Conservation (phyloP, 2,797 vertebrate species). For the Caiman crocodilus region DNA sequence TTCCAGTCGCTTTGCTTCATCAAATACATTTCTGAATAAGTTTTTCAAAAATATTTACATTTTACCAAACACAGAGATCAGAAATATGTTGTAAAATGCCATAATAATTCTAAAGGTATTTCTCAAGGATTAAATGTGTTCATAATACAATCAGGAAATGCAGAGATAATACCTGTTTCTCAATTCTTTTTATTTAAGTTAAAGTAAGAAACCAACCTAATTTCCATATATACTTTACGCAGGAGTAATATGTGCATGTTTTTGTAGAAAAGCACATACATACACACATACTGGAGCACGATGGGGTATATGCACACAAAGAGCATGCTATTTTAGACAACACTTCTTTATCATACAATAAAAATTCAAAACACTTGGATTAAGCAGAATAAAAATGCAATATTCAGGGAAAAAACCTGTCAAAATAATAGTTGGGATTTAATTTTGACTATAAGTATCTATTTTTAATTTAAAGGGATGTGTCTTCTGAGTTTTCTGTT, state of each 20-base stretch:
- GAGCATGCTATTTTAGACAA: conserved; percentile 3
- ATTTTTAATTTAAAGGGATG: conserved; percentile 20
- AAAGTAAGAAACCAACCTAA: neutral
- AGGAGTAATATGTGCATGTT: neutral
- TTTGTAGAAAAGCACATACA: accelerated
- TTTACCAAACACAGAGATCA: conserved; percentile 61
- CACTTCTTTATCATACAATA: conserved; percentile 19
- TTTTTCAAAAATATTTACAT: conserved; percentile 67
- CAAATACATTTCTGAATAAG: conserved; percentile 68
- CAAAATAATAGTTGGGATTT: conserved; percentile 10
- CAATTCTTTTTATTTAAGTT: conserved; percentile 40
- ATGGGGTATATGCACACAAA: conserved; percentile 34
- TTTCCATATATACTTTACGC: accelerated
- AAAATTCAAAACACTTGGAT: neutral
- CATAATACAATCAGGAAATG: conserved; percentile 40
- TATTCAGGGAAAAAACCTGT: conserved; percentile 11
- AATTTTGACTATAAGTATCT: conserved; percentile 4
- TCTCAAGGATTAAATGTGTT: conserved; percentile 57
- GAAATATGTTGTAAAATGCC: conserved; percentile 66
- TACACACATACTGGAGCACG: neutral
- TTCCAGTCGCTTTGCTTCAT: conserved; percentile 68
- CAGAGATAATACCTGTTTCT: neutral
- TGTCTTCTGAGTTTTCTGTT: conserved; percentile 21
- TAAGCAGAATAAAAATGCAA: conserved; percentile 13
- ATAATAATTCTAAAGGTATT: conserved; percentile 66